Evolutionary conservation across 1,140 invertebrate species (phyloP).

Genomic region (Philopotamus ludificatus): DNA sequence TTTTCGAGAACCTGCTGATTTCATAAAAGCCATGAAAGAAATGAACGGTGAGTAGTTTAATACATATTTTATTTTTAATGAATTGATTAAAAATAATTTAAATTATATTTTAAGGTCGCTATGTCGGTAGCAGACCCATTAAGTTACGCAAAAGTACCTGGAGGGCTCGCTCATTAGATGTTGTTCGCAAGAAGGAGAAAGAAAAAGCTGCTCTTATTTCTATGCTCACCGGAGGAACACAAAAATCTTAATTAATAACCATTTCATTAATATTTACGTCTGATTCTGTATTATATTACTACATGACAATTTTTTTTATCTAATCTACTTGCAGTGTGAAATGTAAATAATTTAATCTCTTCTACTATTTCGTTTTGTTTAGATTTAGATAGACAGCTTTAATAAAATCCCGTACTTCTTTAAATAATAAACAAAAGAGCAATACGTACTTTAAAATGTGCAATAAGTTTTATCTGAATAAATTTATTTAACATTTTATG

Average conservation of each 20-base stretch:
- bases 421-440: too few species aligned
- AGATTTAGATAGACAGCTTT: too few species aligned
- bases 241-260: conserved; percentile 33
- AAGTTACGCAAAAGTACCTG: conserved; percentile 96
- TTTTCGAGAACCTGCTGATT: conserved; percentile 97
- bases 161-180: conserved; percentile 90
- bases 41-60: conserved; percentile 76
- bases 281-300: too few species aligned
- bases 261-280: too few species aligned
- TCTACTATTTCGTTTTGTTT: too few species aligned
- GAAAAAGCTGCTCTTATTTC: conserved; percentile 79
- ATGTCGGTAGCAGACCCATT: conserved; percentile 97
- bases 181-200: conserved; percentile 93
- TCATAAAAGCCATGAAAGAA: conserved; percentile 97
- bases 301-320: too few species aligned
- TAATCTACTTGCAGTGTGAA: too few species aligned
- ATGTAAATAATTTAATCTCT: too few species aligned
- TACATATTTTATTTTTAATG: conserved; percentile 3
- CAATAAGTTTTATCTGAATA: too few species aligned
- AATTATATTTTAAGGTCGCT: conserved; percentile 67
- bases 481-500: too few species aligned
- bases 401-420: too few species aligned
- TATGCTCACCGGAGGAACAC: conserved; percentile 60
- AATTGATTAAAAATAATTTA: neutral
- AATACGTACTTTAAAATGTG: too few species aligned